Conservation (phyloP, 2,888 invertebrate genomes). For the Lobophora halterata region DNA sequence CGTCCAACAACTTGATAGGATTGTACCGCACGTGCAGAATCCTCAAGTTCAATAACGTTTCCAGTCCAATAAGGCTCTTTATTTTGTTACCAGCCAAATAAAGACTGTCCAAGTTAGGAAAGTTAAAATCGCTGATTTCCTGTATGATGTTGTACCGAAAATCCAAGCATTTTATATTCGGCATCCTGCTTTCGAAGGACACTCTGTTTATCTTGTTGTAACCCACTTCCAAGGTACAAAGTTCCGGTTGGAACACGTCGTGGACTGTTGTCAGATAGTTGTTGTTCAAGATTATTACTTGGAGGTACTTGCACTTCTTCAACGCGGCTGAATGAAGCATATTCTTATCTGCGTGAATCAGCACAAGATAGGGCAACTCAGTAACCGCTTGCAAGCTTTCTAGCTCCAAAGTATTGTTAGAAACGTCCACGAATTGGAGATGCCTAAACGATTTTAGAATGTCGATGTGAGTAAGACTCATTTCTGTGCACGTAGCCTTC, state of each 20-base stretch:
- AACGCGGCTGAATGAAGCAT: constrained; percentile 68
- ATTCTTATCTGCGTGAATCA: constrained; percentile 81
- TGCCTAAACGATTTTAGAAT: constrained; percentile 81
- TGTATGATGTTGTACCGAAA: constrained; percentile 74
- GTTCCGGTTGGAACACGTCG: constrained; percentile 76
- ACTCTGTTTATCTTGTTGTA: constrained; percentile 64
- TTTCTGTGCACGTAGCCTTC: constrained; percentile 72
- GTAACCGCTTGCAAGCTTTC: constrained; percentile 71
- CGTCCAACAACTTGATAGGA: constrained; percentile 74
- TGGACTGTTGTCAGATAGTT: constrained; percentile 75
- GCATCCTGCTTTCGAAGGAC: constrained; percentile 50
- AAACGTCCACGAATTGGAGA: constrained; percentile 80
- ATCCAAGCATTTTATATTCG: constrained; percentile 75
- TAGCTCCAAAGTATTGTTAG: constrained; percentile 72
- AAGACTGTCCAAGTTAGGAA: constrained; percentile 83
- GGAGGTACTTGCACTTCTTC: constrained; percentile 78
- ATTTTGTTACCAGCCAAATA: constrained; percentile 89
- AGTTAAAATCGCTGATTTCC: constrained; percentile 68
- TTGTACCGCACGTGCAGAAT: constrained; percentile 88
- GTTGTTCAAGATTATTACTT: constrained; percentile 79
- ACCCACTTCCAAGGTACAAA: constrained; percentile 79
- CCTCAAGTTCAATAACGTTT: constrained; percentile 80
- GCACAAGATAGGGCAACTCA: constrained; percentile 75
- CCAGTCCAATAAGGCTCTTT: constrained; percentile 80
- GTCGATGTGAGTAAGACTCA: constrained; percentile 76